A percentile compares a stretch with the other conserved stretches of the same genome.
Evolutionary conservation across 2,113 vertebrate genomes (phyloP).

Genomic region (Buteo buteo): DNA sequence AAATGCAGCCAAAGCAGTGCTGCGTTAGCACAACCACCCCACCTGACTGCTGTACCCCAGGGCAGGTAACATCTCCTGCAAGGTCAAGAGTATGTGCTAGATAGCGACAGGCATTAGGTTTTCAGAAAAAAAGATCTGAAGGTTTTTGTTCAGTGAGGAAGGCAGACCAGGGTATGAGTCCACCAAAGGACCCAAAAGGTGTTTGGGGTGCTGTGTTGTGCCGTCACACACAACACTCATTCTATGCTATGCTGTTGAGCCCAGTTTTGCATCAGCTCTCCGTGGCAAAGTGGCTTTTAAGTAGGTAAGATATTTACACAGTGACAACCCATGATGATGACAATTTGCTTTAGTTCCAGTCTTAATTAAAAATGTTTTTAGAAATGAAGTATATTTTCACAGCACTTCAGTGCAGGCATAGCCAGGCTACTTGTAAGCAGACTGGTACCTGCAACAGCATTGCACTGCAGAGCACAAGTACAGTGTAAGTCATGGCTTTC

Average conservation of each 20-base stretch:
- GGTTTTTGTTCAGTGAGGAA: not conserved
- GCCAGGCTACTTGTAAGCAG: not conserved
- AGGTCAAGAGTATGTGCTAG: not conserved
- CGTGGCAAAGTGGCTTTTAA: not conserved
- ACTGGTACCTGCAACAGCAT: not conserved
- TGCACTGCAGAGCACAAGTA: not conserved
- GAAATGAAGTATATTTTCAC: not conserved
- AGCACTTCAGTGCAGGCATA: not conserved
- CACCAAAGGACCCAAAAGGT: no score
- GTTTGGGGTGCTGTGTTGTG: accelerated
- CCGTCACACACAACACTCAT: accelerated
- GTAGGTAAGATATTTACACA: not conserved
- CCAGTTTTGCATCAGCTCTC: not conserved
- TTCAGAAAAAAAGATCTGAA: not conserved
- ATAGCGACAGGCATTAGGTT: accelerated
- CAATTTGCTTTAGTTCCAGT: not conserved
- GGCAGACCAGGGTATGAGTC: accelerated
- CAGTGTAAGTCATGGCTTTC: not conserved
- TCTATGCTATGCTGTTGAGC: accelerated
- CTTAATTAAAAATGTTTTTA: not conserved
- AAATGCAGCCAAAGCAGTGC: not conserved
- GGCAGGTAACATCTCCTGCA: accelerated
- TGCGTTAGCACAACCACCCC: not conserved
- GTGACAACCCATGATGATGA: no score
- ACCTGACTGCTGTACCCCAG: accelerated